Percentiles rank a stretch among this genome's conserved stretches.
Evolutionary conservation across 2,113 vertebrate genomes (phyloP).

Genomic region (Brachyhypopomus gauderio): DNA sequence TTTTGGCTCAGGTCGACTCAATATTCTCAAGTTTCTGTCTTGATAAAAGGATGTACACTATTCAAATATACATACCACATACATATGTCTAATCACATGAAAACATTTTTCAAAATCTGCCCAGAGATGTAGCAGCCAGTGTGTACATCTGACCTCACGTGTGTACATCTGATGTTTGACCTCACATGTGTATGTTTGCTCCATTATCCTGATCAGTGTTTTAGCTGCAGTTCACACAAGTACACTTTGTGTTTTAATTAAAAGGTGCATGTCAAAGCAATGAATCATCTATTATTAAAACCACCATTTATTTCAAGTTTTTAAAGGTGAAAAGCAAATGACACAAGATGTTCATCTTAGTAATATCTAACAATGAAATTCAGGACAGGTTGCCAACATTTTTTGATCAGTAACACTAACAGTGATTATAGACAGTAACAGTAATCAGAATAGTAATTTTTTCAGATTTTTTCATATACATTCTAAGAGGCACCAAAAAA

Average conservation of each 20-base stretch:
- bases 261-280: constrained; percentile 34
- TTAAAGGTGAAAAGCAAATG: no score
- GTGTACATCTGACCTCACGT: background rate
- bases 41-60: no score
- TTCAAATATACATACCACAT: background rate
- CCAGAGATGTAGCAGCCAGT: background rate
- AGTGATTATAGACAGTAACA: no score
- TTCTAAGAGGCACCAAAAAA: no score
- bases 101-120: background rate
- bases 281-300: constrained; percentile 37
- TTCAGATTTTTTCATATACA: no score
- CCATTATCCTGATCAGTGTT: constrained; percentile 24
- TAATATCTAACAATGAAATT: no score
- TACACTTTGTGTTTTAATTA: constrained; percentile 1
- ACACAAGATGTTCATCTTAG: no score
- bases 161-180: constrained; percentile 1
- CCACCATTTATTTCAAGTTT: constrained; percentile 16
- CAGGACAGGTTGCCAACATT: no score
- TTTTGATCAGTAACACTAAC: no score
- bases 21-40: no score
- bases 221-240: constrained; percentile 25
- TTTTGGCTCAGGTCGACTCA: background rate
- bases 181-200: no score
- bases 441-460: no score
- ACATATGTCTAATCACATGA: background rate